Base-by-base conservation (phyloP, 1,140 invertebrate genomes). In the Scaptomyza hsui region DNA sequence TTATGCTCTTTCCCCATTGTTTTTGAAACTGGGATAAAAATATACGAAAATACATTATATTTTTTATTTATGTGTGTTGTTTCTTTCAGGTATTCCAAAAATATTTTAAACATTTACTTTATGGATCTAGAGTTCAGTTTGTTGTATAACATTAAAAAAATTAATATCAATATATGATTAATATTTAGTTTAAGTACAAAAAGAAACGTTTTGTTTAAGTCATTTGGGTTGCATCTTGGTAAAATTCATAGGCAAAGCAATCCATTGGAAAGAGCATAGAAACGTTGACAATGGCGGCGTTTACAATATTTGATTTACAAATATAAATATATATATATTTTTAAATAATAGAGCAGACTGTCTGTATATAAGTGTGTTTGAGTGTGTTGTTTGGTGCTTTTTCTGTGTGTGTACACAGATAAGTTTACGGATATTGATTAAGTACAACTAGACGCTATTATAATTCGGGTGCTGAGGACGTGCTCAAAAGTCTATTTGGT, bases 381-480 rank as follows among this genome's bases (percentile, higher is more conserved):
- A 12, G 26, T 44, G 10, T 49, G 35, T n/a, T 57, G 45, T 26
- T 41, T 51, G 29, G 26, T 53, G 42, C 19, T 39, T 13, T 13
- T 29, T n/a, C 4, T 32, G 44, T 42, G n/a, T 29, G 44, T 41
- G n/a, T 39, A 15, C 10, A 32, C 9, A 19, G 35, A 47, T 56
- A 64, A 55, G 61, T 56, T 29, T 39, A 65, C 56, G 52, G 35
- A 37, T 9, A 29, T 69, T 55, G 49, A 32, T 70, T 70, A 70
- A 70, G 67, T 70, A 70, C 67, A 55, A 35, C 45, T 56, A 56
- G 44, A 45, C 37, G 29, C 49, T 55, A 32, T 12, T 12, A 21
- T 29, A 47, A 39, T 47, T 62, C 49, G 59, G 49, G 13, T 45
- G 15, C 29, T 19, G 39, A 44, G 47, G 35, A 26, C 39, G 24